Conservation (phyloP, 2,113 vertebrate genomes). For the Thinocorus orbignyianus region DNA sequence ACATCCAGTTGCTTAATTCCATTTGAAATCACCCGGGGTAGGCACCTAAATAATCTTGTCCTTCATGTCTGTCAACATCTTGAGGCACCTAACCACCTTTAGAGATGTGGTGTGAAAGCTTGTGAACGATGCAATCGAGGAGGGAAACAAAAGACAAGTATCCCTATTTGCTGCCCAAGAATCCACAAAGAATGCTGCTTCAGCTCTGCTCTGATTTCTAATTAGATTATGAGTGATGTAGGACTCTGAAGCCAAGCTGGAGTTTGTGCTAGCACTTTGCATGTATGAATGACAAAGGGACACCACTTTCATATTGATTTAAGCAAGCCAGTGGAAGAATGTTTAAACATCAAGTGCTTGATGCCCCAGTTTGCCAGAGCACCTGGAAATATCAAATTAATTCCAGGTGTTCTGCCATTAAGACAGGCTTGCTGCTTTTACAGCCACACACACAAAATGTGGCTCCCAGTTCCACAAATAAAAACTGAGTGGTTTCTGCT, state of each 20-base stretch:
- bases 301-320: conserved; percentile 43
- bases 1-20: conserved; percentile 53
- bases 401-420: conserved; percentile 59
- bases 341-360: conserved; percentile 42
- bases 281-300: conserved; percentile 57
- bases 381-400: conserved; percentile 71
- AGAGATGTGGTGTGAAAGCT: conserved; percentile 60
- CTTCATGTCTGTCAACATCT: conserved; percentile 69
- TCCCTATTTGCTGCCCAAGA: conserved; percentile 69
- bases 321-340: conserved; percentile 32
- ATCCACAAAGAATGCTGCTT: conserved; percentile 68
- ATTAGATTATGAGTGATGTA: conserved; percentile 65
- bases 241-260: conserved; percentile 65
- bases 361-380: conserved; percentile 41
- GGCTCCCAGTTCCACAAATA: conserved; percentile 28
- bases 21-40: conserved; percentile 44
- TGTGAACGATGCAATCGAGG: conserved; percentile 55
- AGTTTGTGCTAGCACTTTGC: conserved; percentile 57
- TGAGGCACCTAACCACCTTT: conserved; percentile 67
- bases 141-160: conserved; percentile 65
- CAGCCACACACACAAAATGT: background rate
- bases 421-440: conserved; percentile 36
- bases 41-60: conserved; percentile 69
- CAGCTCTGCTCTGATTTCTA: conserved; percentile 71
- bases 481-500: conserved; percentile 37